Evolutionary conservation across 2,797 vertebrate genomes (phyloP).

Genomic region (Microtus californicus): DNA sequence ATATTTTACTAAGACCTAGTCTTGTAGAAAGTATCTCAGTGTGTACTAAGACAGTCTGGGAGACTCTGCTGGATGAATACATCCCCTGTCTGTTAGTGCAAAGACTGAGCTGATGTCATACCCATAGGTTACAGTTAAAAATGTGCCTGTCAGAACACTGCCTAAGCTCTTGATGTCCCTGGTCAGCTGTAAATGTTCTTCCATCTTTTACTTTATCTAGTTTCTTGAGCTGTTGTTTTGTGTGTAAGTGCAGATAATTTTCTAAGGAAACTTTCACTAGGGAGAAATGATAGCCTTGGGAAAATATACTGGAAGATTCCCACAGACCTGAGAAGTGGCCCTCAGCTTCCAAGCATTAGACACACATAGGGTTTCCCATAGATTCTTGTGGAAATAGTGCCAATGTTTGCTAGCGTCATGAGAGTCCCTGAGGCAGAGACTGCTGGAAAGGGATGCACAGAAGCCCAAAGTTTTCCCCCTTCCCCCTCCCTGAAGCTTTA

Average conservation of each 20-base stretch:
- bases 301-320: neutral
- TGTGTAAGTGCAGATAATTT: neutral
- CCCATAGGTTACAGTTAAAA: neutral
- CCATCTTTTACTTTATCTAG: neutral
- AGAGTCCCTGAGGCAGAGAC: neutral
- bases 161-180: neutral
- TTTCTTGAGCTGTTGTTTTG: neutral
- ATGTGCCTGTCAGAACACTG: too few species aligned
- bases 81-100: neutral
- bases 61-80: neutral
- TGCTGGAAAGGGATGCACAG: too few species aligned
- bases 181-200: neutral
- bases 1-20: neutral
- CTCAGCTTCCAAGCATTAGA: too few species aligned
- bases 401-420: neutral
- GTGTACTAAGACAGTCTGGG: too few species aligned
- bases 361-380: neutral
- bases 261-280: neutral
- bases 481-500: neutral
- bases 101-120: neutral
- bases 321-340: neutral
- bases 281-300: neutral
- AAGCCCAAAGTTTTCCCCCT: accelerated
- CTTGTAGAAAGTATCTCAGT: neutral
- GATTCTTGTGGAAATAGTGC: neutral